These are phyloP conservation scores for Syrrhaptes paradoxus DNA, from an alignment of 2,113 vertebrate species.

Conservation along the genomic window DNA sequence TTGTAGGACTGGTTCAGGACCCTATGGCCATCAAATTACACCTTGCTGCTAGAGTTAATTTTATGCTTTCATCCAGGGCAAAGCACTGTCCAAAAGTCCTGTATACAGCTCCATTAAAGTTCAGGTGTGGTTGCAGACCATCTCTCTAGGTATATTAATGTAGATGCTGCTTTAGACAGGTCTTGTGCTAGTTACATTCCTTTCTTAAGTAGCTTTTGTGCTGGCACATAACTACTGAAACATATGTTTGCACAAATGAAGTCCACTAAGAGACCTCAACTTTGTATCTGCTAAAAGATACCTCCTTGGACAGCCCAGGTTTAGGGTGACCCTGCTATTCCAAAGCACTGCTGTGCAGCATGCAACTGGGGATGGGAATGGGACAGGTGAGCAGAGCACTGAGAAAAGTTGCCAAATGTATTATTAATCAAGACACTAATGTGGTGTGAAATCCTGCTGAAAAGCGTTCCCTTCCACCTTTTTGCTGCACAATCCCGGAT, in stretches of 20 bases:
- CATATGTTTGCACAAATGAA: neutral
- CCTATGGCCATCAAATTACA: neutral
- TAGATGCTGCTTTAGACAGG: neutral
- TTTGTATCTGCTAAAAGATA: neutral
- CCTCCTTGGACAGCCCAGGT: neutral
- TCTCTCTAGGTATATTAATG: neutral
- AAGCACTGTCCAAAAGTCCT: neutral
- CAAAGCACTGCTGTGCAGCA: neutral
- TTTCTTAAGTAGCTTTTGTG: neutral
- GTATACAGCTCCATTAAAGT: neutral
- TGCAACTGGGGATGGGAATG: neutral
- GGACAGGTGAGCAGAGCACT: neutral
- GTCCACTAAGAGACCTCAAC: neutral
- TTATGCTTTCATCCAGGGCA: neutral
- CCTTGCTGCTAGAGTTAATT: neutral
- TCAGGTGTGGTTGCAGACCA: neutral
- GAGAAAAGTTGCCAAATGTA: neutral
- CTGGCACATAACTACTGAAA: neutral
- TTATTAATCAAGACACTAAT: neutral
- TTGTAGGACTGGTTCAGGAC: neutral
- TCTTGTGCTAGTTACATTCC: neutral
- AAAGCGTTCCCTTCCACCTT: neutral
- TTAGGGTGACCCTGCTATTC: fast-evolving
- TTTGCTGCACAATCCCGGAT: neutral
- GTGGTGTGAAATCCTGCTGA: neutral